Conservation (phyloP, 2,888 invertebrate genomes). For the Drosophila ustulata region DNA sequence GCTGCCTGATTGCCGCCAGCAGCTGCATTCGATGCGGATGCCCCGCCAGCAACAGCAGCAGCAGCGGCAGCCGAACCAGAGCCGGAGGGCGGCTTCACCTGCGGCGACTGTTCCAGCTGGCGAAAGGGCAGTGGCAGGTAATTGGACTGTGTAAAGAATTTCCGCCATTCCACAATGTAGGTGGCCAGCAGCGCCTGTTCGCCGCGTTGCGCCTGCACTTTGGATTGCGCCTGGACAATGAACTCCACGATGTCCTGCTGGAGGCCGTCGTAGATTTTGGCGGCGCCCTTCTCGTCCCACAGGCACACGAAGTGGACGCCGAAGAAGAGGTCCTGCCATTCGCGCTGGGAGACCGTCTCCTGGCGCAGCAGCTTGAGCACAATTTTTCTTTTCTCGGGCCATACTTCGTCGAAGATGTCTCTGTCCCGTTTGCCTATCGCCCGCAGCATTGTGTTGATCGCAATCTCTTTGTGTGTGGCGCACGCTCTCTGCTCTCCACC, state of each 20-base stretch:
- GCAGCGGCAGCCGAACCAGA: slow-evolving; percentile 57
- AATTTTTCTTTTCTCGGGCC: slow-evolving; percentile 97
- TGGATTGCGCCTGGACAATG: slow-evolving; percentile 95
- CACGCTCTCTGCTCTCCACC: slow-evolving; percentile 24
- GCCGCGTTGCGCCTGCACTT: slow-evolving; percentile 95
- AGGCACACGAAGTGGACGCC: slow-evolving; percentile 97
- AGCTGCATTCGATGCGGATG: slow-evolving; percentile 59
- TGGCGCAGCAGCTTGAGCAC: slow-evolving; percentile 97
- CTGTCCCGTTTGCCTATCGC: slow-evolving; percentile 77
- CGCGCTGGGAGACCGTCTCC: slow-evolving; percentile 95
- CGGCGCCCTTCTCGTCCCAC: slow-evolving; percentile 98
- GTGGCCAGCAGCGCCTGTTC: slow-evolving; percentile 98
- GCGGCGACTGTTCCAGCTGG: slow-evolving; percentile 94
- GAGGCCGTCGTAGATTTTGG: slow-evolving; percentile 94
- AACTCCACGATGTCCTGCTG: slow-evolving; percentile 97
- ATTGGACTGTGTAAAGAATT: slow-evolving; percentile 98
- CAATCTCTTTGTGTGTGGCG: slow-evolving; percentile 40
- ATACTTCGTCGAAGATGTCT: slow-evolving; percentile 94
- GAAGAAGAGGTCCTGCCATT: slow-evolving; percentile 99
- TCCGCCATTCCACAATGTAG: slow-evolving; percentile 99
- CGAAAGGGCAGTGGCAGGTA: slow-evolving; percentile 98
- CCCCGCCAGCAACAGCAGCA: slow-evolving; percentile 7
- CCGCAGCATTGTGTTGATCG: slow-evolving; percentile 58
- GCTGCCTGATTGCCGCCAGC: slow-evolving; percentile 52
- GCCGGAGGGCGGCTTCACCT: slow-evolving; percentile 86